These are phyloP conservation scores for Periplaneta americana DNA, from an alignment of 1,140 invertebrate genomes.

Conservation along the genomic window DNA sequence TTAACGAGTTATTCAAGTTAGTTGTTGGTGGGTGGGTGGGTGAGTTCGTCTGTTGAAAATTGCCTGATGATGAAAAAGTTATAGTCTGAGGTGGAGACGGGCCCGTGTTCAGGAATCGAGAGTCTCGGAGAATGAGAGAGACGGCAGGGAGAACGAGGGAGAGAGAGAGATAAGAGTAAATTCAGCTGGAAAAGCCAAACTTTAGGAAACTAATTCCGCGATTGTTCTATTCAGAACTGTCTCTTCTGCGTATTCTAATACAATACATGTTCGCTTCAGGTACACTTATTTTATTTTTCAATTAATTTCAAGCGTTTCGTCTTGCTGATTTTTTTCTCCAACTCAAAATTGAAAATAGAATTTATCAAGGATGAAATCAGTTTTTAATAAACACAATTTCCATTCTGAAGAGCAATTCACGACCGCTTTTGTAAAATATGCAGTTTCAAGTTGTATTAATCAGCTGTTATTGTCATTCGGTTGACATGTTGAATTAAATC, in stretches of 20 bases:
- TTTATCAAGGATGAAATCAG: background rate
- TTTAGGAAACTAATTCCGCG: background rate
- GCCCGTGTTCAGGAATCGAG: background rate
- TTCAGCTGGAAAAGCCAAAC: background rate
- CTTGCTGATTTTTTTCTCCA: background rate
- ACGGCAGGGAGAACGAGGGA: background rate
- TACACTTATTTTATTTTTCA: background rate
- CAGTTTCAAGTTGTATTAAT: no score
- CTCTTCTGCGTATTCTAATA: background rate
- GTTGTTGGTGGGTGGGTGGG: background rate
- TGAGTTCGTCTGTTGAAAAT: background rate
- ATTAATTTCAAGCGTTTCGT: background rate
- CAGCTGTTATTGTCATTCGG: no score
- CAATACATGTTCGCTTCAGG: background rate
- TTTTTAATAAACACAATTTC: background rate
- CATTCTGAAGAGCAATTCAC: background rate
- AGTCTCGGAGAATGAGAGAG: background rate
- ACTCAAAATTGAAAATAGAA: background rate
- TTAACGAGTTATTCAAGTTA: background rate
- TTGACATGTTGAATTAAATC: no score
- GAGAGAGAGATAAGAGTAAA: background rate
- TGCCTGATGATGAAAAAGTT: background rate
- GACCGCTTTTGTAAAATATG: background rate
- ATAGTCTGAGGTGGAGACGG: background rate
- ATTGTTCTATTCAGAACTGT: background rate